A percentile compares a stretch with the other conserved stretches of the same genome.
Evolutionary conservation across 2,797 vertebrate species (phyloP).

Genomic region (Zalophus californianus): DNA sequence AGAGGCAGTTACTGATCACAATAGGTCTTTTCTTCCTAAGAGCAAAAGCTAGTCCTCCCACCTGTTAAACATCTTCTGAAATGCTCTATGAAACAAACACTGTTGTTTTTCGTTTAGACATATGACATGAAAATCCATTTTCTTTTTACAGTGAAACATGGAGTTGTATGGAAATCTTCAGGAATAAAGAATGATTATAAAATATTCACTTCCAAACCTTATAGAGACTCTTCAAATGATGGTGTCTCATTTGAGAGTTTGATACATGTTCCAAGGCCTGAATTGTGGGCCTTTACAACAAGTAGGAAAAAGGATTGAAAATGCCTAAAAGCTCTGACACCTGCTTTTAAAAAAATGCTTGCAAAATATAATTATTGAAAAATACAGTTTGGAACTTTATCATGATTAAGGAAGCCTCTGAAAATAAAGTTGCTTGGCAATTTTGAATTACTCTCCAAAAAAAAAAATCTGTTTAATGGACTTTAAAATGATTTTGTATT

Average conservation of each 20-base stretch:
- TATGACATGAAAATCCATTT: constrained; percentile 62
- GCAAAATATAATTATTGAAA: constrained; percentile 74
- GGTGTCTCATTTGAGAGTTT: constrained; percentile 62
- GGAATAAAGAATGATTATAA: constrained; percentile 63
- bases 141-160: neutral
- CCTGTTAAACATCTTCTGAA: constrained; percentile 64
- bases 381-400: constrained; percentile 57
- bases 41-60: constrained; percentile 30
- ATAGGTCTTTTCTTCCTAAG: constrained; percentile 45
- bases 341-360: constrained; percentile 47
- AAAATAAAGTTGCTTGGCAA: constrained; percentile 64
- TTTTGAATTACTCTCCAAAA: constrained; percentile 68
- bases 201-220: constrained; percentile 43
- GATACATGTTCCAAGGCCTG: constrained; percentile 58
- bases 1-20: constrained; percentile 19
- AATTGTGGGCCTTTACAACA: constrained; percentile 56
- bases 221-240: constrained; percentile 67
- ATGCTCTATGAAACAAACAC: constrained; percentile 41
- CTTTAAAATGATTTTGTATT: constrained; percentile 74
- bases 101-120: constrained; percentile 54
- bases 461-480: constrained; percentile 70
- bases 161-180: constrained; percentile 52
- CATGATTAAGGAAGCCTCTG: constrained; percentile 64
- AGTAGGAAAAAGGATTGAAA: constrained; percentile 36
- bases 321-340: constrained; percentile 40